These are phyloP conservation scores for Holocentrus rufus DNA, from an alignment of 2,797 vertebrate species.

Conservation along the genomic window DNA sequence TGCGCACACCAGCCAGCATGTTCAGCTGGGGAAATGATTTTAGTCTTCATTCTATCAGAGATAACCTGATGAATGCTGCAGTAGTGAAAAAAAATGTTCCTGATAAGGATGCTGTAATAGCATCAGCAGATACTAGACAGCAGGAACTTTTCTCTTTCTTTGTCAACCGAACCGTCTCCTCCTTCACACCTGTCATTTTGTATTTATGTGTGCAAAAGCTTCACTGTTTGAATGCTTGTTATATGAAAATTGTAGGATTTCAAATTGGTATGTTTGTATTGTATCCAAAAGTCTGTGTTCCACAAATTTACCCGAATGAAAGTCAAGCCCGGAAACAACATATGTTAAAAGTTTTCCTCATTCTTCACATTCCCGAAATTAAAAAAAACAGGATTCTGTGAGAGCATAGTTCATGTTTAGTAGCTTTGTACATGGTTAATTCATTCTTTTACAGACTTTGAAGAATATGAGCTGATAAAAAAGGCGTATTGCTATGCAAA, in stretches of 20 bases:
- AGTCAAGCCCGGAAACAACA: not conserved
- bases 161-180: not conserved
- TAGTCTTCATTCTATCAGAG: not conserved
- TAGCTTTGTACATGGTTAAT: conserved; percentile 23
- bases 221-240: conserved; percentile 10
- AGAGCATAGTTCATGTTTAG: conserved; percentile 5
- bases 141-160: not conserved
- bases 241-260: conserved; percentile 14
- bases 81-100: conserved; percentile 11
- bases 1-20: conserved; percentile 34
- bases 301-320: not conserved
- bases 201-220: conserved; percentile 21
- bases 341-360: not conserved
- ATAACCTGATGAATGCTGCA: not conserved
- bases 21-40: conserved; percentile 8
- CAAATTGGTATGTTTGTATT: not conserved
- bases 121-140: not conserved
- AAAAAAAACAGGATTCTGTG: conserved; percentile 26
- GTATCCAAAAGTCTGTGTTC: not conserved
- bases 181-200: conserved; percentile 40
- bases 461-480: conserved; percentile 35
- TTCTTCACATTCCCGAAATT: conserved; percentile 4
- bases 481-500: conserved; percentile 28
- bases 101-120: conserved; percentile 3
- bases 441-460: conserved; percentile 41